Base-by-base conservation (phyloP, 2,888 invertebrate genomes). In the Calephelis perditalis region DNA sequence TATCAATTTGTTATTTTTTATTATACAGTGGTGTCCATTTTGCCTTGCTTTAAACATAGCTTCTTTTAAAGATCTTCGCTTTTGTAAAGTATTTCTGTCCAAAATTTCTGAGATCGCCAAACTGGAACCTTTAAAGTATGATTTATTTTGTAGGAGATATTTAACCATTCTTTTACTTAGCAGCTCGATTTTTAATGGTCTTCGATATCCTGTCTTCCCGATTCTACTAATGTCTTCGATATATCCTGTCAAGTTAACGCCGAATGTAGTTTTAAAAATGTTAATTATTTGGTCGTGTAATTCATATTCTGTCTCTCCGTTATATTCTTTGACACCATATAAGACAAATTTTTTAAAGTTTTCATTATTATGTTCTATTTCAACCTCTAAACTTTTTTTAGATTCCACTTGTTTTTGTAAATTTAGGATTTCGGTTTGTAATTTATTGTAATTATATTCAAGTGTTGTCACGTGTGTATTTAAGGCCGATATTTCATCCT, bases 81-180 rank as follows among this genome's bases (percentile, higher is more conserved):
- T 8, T 52, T 12, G 52, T 2, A 52, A 4, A 26, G 15, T 35
- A 12, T 15, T 15, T 12, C 12, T 35, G 9, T 52, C 35, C 6
- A 52, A n/a, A 7, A 52, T 7, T 52, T 52, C 9, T 12, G 52
- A 52, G 9, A 52, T 52, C 12, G 12, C 52, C 9, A 54, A 11
- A 5, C 54, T 26, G 5, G 54, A 7, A 35, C 15, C 8, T 26
- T 54, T 54, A 9, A 35, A 54, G 5, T 15, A 35, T 10, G 10
- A 36, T 10, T 36, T 54, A 26, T 54, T 26, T 54, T 54, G 0
- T 7, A 54, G 54, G 1, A 54, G 54, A 35, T 54, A 54, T 54
- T 54, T n/a, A 5, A 35, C 35, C 52, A 52, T 52, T 52, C 12
- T 52, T 52, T 52, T 52, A 35, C 52, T 44, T 44, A 44, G 44